These are phyloP conservation scores for Lordiphosa fenestrarum DNA, from an alignment of 2,888 invertebrate species.

Conservation along the genomic window DNA sequence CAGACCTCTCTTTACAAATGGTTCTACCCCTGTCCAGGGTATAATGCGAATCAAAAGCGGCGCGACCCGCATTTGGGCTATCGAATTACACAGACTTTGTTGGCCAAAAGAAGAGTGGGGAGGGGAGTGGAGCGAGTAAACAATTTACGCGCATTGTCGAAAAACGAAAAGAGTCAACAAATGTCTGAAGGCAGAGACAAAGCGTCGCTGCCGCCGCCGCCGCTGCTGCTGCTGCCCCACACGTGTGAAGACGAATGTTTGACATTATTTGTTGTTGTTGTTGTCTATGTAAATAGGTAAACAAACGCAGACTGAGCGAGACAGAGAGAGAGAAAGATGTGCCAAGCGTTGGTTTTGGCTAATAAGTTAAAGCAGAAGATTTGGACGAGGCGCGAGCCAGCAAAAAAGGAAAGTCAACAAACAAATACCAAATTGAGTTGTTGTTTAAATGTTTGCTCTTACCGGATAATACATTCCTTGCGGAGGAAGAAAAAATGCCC, in stretches of 20 bases:
- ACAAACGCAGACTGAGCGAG: conserved; percentile 39
- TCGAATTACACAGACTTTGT: conserved; percentile 51
- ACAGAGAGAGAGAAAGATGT: conserved; percentile 3
- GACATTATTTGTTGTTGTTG: conserved; percentile 50
- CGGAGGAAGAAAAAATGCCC: conserved; percentile 97
- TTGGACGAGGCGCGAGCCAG: too few relatives aligned
- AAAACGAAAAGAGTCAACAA: conserved; percentile 18
- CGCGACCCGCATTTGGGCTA: conserved; percentile 58
- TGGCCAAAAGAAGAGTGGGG: background rate
- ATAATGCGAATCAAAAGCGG: conserved; percentile 48
- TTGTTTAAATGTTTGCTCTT: conserved; percentile 80
- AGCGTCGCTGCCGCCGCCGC: background rate
- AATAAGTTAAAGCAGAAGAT: conserved; percentile 25
- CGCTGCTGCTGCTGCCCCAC: conserved; percentile 26
- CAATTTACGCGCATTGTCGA: conserved; percentile 49
- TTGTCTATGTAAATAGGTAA: conserved; percentile 65
- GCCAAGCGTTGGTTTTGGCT: conserved; percentile 16
- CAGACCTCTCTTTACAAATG: too few relatives aligned
- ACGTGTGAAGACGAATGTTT: conserved; percentile 55
- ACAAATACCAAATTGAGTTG: conserved; percentile 40
- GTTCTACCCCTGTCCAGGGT: background rate
- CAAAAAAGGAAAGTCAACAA: conserved; percentile 6
- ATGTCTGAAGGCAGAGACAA: conserved; percentile 3
- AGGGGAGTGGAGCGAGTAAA: conserved; percentile 21
- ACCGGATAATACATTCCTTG: conserved; percentile 98